A percentile compares a stretch with the other conserved stretches of the same genome.
phyloP scores from a whole-genome alignment of 2,113 vertebrate species.

The Dromas ardeola region DNA sequence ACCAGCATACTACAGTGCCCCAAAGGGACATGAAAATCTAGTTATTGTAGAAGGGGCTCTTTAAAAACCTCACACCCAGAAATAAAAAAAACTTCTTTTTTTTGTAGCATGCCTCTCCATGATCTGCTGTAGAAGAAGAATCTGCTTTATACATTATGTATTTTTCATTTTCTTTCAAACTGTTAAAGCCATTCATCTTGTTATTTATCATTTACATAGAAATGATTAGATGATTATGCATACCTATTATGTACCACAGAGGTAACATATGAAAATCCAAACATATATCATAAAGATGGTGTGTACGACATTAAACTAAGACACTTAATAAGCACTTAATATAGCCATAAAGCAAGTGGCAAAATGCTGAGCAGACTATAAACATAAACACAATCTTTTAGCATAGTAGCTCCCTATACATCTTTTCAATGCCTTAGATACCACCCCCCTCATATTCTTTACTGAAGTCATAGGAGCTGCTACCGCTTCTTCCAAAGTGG shows the following conservation, averaged over 20 bases:
- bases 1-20: neutral
- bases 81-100: neutral
- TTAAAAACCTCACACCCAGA: neutral
- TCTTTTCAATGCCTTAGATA: neutral
- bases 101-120: neutral
- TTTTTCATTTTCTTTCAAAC: neutral
- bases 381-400: neutral
- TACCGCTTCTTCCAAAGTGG: neutral
- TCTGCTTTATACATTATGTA: neutral
- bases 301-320: neutral
- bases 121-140: neutral
- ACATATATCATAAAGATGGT: neutral
- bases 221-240: neutral
- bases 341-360: neutral
- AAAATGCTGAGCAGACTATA: neutral
- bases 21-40: neutral
- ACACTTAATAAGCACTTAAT: neutral
- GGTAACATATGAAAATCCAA: neutral
- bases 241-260: neutral
- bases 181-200: neutral
- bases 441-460: no score
- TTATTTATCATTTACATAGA: neutral
- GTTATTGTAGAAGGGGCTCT: neutral
- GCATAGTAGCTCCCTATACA: neutral
- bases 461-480: neutral